Evolutionary conservation across 2,888 invertebrate species (phyloP), one percentile per base, ranked within the genome.

Genomic region (Dolichopus griseipennis): DNA sequence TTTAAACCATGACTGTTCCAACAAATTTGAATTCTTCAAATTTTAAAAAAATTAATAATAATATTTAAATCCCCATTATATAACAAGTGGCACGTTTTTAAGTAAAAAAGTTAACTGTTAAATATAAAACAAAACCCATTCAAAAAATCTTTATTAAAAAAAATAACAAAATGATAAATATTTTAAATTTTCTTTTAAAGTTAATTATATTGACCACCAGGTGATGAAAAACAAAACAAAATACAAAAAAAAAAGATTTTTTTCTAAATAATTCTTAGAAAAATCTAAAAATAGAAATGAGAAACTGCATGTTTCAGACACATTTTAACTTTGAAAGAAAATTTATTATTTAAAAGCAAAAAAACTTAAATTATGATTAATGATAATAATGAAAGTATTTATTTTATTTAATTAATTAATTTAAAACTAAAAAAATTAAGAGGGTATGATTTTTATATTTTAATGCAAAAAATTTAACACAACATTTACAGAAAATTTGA

Each of bases 231-330:
- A 27, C 43, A 67, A 22, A 21, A 64, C 15, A 67, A 69, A 68
- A 67, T 33, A 65, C 61, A 70, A 69, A 66, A 71, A 70, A 69
- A 72, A 70, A 68, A 69, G 67, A 67, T 68, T 15, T 15, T 41
- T 27, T 27, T 27, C 2, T 27, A 27, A 5, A 27, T 27, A 27
- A 2, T 27, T 5, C 27, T 27, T 27, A 37, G 37, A 9, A 37
- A n/a, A 41, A 15, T 41, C 41, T 12, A 41, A 41, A 52, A 52
- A n/a, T 12, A 52, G 15, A 52, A 52, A 52, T 15, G 9, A 52
- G n/a, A 52, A 52, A 18, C 12, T 6, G 15, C 52, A 15, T 52
- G 52, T 52, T 52, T 6, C 52, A 52, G 52, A 52, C 52, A 52
- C 52, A n/a, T 52, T 52, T 37, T 15, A 2, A 43, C 7, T 43